phyloP scores from a whole-genome alignment of 2,888 invertebrate species.

The Latrodectus hesperus region DNA sequence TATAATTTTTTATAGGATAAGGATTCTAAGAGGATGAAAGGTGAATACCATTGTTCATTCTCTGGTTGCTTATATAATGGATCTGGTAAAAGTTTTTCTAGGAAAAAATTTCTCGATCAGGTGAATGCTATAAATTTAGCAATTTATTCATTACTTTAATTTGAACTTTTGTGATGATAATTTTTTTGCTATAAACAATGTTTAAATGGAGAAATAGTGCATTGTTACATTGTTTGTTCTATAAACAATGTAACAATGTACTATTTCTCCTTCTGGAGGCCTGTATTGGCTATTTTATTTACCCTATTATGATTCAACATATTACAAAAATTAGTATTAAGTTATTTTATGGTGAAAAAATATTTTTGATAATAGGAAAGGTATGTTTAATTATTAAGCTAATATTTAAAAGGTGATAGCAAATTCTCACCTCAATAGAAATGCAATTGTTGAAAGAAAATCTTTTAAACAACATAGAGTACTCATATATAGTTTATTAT shows the following conservation, averaged over 20 bases:
- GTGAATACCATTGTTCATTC: slow-evolving; percentile 60
- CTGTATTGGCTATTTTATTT: not conserved
- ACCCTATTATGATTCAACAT: not conserved
- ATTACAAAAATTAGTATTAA: not conserved
- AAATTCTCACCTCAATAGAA: too few species aligned
- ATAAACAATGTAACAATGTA: too few species aligned
- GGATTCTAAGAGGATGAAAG: slow-evolving; percentile 39
- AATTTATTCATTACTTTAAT: not conserved
- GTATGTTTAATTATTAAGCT: too few species aligned
- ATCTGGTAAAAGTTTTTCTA: slow-evolving; percentile 64
- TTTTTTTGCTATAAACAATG: not conserved
- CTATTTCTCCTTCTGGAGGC: not conserved
- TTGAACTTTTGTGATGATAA: not conserved
- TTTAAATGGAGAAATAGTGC: too few species aligned
- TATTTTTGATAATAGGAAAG: not conserved
- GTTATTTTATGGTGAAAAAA: not conserved
- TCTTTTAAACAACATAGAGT: too few species aligned
- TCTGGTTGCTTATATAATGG: slow-evolving; percentile 62
- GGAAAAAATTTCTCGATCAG: slow-evolving; percentile 63
- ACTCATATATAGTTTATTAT: too few species aligned
- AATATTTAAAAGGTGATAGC: too few species aligned
- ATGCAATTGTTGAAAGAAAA: too few species aligned
- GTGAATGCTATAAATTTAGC: slow-evolving; percentile 22
- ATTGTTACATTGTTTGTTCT: too few species aligned
- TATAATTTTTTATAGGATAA: slow-evolving; percentile 8